Percentiles rank a stretch among this genome's conserved stretches.
Evolutionary conservation across 1,140 invertebrate genomes (phyloP).

Genomic region (Portunus trituberculatus): DNA sequence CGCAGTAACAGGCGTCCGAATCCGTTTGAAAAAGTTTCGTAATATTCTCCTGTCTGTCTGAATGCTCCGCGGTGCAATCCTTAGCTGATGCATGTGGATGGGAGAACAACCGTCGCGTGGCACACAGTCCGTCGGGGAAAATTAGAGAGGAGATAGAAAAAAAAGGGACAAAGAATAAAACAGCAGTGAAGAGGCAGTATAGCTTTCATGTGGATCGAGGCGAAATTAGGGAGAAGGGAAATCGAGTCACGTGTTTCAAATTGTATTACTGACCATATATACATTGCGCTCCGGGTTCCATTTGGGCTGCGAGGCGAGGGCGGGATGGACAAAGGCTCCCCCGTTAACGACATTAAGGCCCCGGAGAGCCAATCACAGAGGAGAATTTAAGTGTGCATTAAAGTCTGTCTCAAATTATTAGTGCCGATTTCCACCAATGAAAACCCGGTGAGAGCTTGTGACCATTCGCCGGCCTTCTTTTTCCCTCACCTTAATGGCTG

Average conservation of each 20-base stretch:
- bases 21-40: neutral
- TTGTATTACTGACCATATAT: conserved; percentile 72
- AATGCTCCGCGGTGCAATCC: neutral
- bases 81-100: neutral
- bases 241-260: conserved; percentile 64
- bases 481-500: conserved; percentile 25
- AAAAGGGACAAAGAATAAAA: neutral
- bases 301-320: conserved; percentile 47
- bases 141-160: neutral
- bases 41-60: neutral
- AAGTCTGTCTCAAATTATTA: conserved; percentile 74
- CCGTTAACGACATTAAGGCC: conserved; percentile 68
- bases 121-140: neutral
- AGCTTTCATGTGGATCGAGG: neutral
- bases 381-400: conserved; percentile 74
- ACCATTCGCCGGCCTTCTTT: conserved; percentile 11
- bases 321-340: conserved; percentile 62
- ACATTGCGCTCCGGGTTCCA: conserved; percentile 50
- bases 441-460: conserved; percentile 1
- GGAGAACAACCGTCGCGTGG: neutral
- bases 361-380: conserved; percentile 69
- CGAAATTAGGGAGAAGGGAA: conserved; percentile 41
- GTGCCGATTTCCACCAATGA: conserved; percentile 66
- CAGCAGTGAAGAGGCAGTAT: neutral
- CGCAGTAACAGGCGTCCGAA: conserved; percentile 24